Conservation (phyloP, 2,888 invertebrate species). For the Thereva unica region DNA sequence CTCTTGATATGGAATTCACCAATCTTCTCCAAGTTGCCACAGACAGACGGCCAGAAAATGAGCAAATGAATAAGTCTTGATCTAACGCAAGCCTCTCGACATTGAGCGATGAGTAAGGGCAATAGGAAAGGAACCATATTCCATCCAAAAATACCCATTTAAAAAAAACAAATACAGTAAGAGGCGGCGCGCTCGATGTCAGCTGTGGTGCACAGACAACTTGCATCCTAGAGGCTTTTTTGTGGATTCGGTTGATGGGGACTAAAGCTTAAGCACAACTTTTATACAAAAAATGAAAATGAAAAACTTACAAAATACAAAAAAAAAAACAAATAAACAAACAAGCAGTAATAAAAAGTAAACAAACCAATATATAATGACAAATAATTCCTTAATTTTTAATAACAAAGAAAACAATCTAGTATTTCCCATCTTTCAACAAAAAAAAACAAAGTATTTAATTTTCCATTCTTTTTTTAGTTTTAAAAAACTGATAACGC, state of each 20-base stretch:
- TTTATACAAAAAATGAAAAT: slow-evolving; percentile 11
- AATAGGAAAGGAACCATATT: neutral
- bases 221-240: neutral
- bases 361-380: slow-evolving; percentile 11
- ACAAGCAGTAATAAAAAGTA: slow-evolving; percentile 7
- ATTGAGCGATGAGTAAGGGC: slow-evolving; percentile 52
- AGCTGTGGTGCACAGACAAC: neutral
- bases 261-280: slow-evolving; percentile 24
- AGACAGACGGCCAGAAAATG: slow-evolving; percentile 70
- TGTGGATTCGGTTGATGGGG: slow-evolving; percentile 11
- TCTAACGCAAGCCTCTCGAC: slow-evolving; percentile 56
- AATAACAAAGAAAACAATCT: slow-evolving; percentile 8
- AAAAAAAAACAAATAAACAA: neutral
- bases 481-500: slow-evolving; percentile 12
- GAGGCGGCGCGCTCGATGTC: slow-evolving; percentile 12
- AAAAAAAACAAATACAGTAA: neutral
- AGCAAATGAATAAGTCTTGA: slow-evolving; percentile 59
- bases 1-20: slow-evolving; percentile 88
- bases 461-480: neutral
- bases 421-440: slow-evolving; percentile 1
- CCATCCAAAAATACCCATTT: slow-evolving; percentile 1
- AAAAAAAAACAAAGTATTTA: too few species aligned
- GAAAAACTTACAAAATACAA: neutral
- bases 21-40: slow-evolving; percentile 83
- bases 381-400: slow-evolving; percentile 29